These are phyloP conservation scores for Pipistrellus nathusii DNA, from an alignment of 2,797 vertebrate species.

Conservation along the genomic window DNA sequence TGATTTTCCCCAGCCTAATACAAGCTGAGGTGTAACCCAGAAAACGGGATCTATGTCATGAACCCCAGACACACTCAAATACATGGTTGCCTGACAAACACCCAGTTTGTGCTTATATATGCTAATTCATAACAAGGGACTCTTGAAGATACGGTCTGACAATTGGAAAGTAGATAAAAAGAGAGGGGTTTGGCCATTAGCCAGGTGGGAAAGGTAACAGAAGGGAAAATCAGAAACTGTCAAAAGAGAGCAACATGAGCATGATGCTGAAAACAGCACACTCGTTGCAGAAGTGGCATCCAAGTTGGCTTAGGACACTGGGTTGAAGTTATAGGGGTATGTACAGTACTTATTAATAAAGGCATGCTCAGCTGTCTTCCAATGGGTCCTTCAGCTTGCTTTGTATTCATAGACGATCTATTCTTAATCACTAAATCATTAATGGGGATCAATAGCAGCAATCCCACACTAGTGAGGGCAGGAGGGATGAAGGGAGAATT, in stretches of 20 bases:
- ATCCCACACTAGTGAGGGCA: background rate
- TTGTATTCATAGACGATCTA: conserved; percentile 65
- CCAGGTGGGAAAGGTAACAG: background rate
- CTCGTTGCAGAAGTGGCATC: background rate
- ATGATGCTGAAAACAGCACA: background rate
- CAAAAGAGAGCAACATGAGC: background rate
- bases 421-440: conserved; percentile 72
- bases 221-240: background rate
- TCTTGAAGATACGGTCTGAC: background rate
- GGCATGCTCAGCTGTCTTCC: background rate
- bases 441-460: conserved; percentile 57
- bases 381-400: conserved; percentile 4
- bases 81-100: no score
- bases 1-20: background rate
- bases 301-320: background rate
- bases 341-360: background rate
- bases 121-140: background rate
- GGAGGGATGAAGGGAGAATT: background rate
- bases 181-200: background rate
- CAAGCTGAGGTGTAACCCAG: background rate
- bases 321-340: background rate
- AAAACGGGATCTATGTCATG: background rate
- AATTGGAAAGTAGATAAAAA: background rate
- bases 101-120: background rate
- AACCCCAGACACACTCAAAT: background rate